Percentiles rank a stretch among this genome's conserved stretches.
phyloP scores from a whole-genome alignment of 2,797 vertebrate species.

The Varecia variegata region DNA sequence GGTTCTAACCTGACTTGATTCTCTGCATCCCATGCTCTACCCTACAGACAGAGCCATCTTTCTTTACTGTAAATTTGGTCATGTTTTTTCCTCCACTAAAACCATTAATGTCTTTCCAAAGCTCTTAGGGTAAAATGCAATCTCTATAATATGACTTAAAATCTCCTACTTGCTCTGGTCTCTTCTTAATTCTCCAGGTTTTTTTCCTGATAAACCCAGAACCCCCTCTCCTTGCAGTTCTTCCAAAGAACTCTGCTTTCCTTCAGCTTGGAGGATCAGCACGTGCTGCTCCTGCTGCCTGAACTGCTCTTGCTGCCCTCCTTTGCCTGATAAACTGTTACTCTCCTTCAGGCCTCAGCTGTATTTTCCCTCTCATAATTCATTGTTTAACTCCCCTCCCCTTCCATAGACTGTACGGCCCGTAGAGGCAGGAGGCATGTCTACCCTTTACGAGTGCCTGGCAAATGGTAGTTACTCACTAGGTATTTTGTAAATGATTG shows the following conservation, averaged over 20 bases:
- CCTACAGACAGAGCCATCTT: neutral
- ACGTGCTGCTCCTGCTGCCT: neutral
- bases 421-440: neutral
- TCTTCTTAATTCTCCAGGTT: neutral
- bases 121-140: conserved; percentile 4
- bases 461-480: neutral
- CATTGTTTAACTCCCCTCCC: neutral
- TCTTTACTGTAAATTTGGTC: neutral
- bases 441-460: neutral
- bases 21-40: neutral
- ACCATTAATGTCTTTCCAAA: neutral
- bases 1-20: neutral
- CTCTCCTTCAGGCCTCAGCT: neutral
- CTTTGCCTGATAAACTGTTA: neutral
- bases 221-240: too few species aligned
- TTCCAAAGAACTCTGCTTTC: neutral
- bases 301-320: neutral
- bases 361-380: neutral
- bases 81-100: neutral
- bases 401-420: neutral
- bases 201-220: neutral
- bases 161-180: neutral
- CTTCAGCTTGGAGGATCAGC: neutral
- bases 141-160: neutral
- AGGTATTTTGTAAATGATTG: neutral